Percentiles rank a stretch among this genome's conserved stretches.
These are phyloP conservation scores for Apamea epomidion DNA, from an alignment of 2,888 invertebrate genomes.

Conservation along the genomic window DNA sequence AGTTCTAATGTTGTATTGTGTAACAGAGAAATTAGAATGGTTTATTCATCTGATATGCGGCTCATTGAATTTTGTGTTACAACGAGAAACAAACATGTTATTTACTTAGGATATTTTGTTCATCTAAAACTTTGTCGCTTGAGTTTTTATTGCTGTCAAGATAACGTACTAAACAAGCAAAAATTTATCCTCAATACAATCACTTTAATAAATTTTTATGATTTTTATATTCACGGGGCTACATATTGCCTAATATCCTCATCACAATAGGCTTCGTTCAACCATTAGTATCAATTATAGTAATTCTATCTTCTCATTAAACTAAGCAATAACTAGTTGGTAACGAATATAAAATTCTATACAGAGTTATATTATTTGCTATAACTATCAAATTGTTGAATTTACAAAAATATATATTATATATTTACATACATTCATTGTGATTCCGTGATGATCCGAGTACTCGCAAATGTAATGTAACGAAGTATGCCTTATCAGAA, in stretches of 20 bases:
- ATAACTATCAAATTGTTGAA: slow-evolving; percentile 34
- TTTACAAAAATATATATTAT: slow-evolving; percentile 23
- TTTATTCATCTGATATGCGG: slow-evolving; percentile 9
- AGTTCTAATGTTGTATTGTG: slow-evolving; percentile 30
- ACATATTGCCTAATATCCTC: slow-evolving; percentile 14
- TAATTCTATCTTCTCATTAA: slow-evolving; percentile 22
- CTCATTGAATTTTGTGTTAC: slow-evolving; percentile 25
- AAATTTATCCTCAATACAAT: slow-evolving; percentile 4
- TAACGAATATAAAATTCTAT: slow-evolving; percentile 34
- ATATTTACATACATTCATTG: slow-evolving; percentile 18
- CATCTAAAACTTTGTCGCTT: slow-evolving; percentile 2
- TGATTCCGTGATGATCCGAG: slow-evolving; percentile 26
- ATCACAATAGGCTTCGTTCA: slow-evolving; percentile 1
- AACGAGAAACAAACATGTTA: slow-evolving; percentile 9
- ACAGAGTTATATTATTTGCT: slow-evolving; percentile 40
- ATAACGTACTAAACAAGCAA: slow-evolving; percentile 8
- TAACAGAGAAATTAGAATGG: slow-evolving; percentile 38
- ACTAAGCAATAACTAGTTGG: slow-evolving; percentile 56
- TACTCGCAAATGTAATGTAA: slow-evolving; percentile 41
- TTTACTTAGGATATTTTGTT: slow-evolving; percentile 13
- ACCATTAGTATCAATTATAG: background rate
- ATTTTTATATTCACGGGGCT: slow-evolving; percentile 7
- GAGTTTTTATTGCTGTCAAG: slow-evolving; percentile 2
- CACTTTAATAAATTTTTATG: background rate
- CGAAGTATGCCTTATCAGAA: slow-evolving; percentile 58